Conservation (phyloP, 2,797 vertebrate species). For the Erpetoichthys calabaricus region DNA sequence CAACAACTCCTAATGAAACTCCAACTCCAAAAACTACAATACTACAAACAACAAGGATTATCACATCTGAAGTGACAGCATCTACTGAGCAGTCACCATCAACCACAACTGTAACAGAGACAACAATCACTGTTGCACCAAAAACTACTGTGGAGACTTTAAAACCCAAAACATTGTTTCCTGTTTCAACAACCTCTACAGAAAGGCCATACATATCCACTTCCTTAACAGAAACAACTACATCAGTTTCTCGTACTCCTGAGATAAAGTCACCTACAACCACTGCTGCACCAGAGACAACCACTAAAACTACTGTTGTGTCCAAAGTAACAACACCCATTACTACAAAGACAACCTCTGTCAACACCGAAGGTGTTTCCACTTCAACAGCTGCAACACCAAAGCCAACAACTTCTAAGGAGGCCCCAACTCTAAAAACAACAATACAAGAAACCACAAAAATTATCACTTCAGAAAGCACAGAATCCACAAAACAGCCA, state of each 20-base stretch:
- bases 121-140: not conserved
- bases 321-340: too few species aligned
- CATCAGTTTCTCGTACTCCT: too few species aligned
- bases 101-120: too few species aligned
- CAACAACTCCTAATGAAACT: not conserved
- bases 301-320: too few species aligned
- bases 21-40: not conserved
- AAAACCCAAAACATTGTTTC: not conserved
- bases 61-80: not conserved
- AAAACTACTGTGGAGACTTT: not conserved
- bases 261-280: not conserved
- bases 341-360: not conserved
- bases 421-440: not conserved
- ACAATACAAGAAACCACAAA: too few species aligned
- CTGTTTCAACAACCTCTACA: not conserved
- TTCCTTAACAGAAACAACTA: not conserved
- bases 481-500: not conserved
- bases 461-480: too few species aligned
- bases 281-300: not conserved
- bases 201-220: not conserved
- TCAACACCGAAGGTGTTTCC: not conserved
- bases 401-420: not conserved
- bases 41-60: not conserved
- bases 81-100: too few species aligned
- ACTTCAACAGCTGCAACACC: not conserved